Base-by-base conservation (phyloP, 2,888 invertebrate genomes). In the Coenonympha arcania region DNA sequence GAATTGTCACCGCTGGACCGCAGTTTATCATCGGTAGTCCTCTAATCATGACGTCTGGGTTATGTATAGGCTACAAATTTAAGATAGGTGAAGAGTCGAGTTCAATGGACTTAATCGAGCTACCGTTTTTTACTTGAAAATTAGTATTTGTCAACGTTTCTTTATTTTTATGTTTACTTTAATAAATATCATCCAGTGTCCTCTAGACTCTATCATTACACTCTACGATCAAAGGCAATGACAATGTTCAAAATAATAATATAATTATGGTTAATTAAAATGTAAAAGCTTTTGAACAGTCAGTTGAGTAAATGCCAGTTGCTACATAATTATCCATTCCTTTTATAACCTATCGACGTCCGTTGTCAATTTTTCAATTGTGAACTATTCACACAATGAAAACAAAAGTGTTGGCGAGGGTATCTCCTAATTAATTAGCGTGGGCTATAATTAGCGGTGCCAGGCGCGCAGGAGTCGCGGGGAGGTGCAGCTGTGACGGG, bases 31-130 rank as follows among this genome's bases (percentile, higher is more conserved):
- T 80, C 73, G 63, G 64, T 65, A 64, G 72, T 74, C 73, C 72
- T 71, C 73, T 73, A 73, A 79, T 71, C 74, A 74, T 76, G 81
- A 83, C 78, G 79, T 77, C 71, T 80, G 73, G 76, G 76, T 84
- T 78, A 61, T 62, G 61, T 66, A 63, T 64, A n/a, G 61, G 56
- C 53, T 54, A 60, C 48, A 57, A 59, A 65, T 62, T 60, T 46
- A 45, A 52, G 61, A 56, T 60, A 54, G 52, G 54, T 74, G 71
- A 74, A 70, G 72, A 69, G 73, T 72, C 65, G 66, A 71, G 79
- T 69, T 73, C 71, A 71, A 64, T 65, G 73, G 60, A 68, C 74
- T 70, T 44, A 69, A 66, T 69, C 59, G 60, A 58, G 56, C 68
- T 43, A 53, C 44, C 43, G 40, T 43, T 47, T 46, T n/a, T 40